A percentile compares a stretch with the other conserved stretches of the same genome.
phyloP scores from a whole-genome alignment of 2,888 invertebrate genomes.

The Athrips mouffetella region DNA sequence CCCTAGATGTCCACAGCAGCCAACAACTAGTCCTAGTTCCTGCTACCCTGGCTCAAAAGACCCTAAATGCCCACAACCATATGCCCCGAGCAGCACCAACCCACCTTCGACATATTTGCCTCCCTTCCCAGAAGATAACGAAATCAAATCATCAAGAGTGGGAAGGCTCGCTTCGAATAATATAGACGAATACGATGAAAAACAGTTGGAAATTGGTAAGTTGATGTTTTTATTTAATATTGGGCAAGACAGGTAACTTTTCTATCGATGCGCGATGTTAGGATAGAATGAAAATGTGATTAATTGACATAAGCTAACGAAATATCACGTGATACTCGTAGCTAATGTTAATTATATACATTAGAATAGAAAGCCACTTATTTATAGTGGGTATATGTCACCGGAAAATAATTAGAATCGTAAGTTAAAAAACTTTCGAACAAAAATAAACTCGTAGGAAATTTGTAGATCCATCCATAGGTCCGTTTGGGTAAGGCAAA shows the following conservation, averaged over 20 bases:
- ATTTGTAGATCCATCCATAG: too few species aligned
- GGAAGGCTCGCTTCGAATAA: conserved; percentile 47
- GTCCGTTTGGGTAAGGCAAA: too few species aligned
- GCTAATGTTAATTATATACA: too few species aligned
- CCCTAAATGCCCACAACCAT: conserved; percentile 63
- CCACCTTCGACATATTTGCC: conserved; percentile 70
- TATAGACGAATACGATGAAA: conserved; percentile 47
- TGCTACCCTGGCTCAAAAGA: conserved; percentile 63
- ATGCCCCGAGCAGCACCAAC: conserved; percentile 62
- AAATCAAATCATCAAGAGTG: conserved; percentile 46
- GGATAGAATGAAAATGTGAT: too few species aligned
- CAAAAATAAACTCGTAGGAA: too few species aligned
- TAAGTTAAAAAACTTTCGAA: too few species aligned
- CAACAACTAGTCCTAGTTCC: conserved; percentile 40
- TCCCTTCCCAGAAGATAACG: conserved; percentile 64
- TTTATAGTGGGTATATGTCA: too few species aligned
- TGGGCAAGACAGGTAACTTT: not conserved
- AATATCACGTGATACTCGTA: too few species aligned
- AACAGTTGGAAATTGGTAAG: conserved; percentile 54
- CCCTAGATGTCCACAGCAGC: conserved; percentile 38
- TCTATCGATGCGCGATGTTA: too few species aligned
- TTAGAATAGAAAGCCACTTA: too few species aligned
- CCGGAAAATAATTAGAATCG: too few species aligned
- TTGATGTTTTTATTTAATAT: not conserved
- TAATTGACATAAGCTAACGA: too few species aligned